Evolutionary conservation across 1,140 invertebrate species (phyloP), one percentile per base, ranked within the genome.

Genomic region (Phocides pigmalion): DNA sequence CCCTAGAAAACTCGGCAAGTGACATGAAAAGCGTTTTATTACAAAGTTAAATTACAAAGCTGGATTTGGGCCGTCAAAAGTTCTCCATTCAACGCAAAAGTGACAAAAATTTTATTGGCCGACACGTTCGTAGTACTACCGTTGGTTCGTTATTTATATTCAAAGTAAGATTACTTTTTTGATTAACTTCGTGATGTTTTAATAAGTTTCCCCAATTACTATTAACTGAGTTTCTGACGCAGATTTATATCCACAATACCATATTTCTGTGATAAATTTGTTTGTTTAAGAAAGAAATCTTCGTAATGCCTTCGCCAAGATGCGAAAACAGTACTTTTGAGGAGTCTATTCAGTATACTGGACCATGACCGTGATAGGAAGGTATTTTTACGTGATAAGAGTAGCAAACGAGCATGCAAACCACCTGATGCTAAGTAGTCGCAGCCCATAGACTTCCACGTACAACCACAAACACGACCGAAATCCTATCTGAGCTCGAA

Each of bases 31-130:
- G 58, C 64, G 61, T 65, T 70, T 62, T 70, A 70, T 70, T 70
- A 70, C 51, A 56, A 66, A 70, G 67, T 70, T 70, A 66, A 70
- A 70, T 70, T 62, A 70, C 58, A 61, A 61, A 61, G 44, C 58
- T 49, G 58, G 19, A 35, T 61, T 47, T 9, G 17, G 42, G 17
- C 32, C 58, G 32, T 61, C 44, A 61, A 61, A 61, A 49, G 44
- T 59, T 59, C 37, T 9, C 39, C 54, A 58, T 58, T 58, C 54
- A 25, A 15, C 41, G 37, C 1, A 28, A 58, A 58, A 58, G 39
- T 58, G 39, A 42, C 54, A 32, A 58, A 44, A 22, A 44, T 42
- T 58, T 58, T 44, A 58, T 44, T 42, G 39, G 5, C 54, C 54
- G 32, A 58, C 54, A 58, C 41, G 54, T 58, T 46, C 41, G 39